Base-by-base conservation (phyloP, 2,797 vertebrate species). In the Chrysocyon brachyurus region DNA sequence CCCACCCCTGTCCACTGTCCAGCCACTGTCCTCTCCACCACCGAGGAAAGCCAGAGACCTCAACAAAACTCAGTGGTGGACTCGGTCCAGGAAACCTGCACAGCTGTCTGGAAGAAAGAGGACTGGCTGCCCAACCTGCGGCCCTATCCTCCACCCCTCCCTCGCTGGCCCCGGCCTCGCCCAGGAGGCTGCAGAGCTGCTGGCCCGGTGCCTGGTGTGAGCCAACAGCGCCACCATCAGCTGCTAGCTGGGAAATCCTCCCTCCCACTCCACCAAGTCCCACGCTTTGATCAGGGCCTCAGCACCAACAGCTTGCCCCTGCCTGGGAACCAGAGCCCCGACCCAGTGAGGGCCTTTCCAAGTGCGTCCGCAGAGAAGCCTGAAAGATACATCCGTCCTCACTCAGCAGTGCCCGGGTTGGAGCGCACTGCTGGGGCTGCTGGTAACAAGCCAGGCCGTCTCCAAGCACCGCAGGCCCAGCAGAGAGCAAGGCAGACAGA, bases 201-300 rank as follows among this genome's bases (percentile, higher is more conserved):
- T 33, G 12, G 21, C 9, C 6, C 0, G 1, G 36, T n/a, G 28
- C 75, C 85, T 63, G 88, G 83, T 2, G 0, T 57, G 49, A 89
- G 70, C 78, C 95, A 77, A 96, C 79, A 96, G 95, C 9, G 3
- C 95, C 96, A 91, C 95, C 95, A 52, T 86, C 96, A 89, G 93
- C 66, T 46, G 15, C 68, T 54, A 22, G 73, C 57, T 2, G 10
- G 68, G 64, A 93, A 96, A 6, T 73, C 31, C 17, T 6, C 81
- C 46, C 63, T 66, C 63, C 75, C 19, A 2, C n/a, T 33, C 12
- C 33, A 2, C 68, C 24, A 9, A 72, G 61, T 63, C 22, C 56
- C 12, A 36, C 33, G 7, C 21, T 40, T 15, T 21, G 0, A 17
- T 63, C 15, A 33, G 54, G 49, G 33, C 6, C 49, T 54, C 14